Base-by-base conservation (phyloP, 2,113 vertebrate genomes). In the Carassius gibelio region DNA sequence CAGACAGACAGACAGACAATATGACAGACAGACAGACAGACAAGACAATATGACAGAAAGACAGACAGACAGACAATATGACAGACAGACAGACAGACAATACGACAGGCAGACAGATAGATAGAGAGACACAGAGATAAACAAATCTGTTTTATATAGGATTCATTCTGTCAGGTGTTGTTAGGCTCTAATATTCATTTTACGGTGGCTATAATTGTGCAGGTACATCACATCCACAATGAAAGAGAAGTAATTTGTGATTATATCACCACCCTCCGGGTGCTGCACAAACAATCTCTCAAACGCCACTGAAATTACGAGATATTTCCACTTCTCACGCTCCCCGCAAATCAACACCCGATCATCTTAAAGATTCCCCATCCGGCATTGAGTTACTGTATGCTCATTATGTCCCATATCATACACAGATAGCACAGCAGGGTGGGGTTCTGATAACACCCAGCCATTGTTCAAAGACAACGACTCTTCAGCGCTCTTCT, bases 231-330 rank as follows among this genome's bases (percentile, higher is more conserved):
- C 15, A 55, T 57, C 74, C 48, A 68, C 34, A 57, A n/a, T 50
- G 61, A 88, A 48, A 78, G 57, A 75, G 62, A 62, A 86, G 80
- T 30, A 75, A 76, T 83, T 79, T 81, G 81, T 81, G 83, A 81
- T 87, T 87, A 80, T 82, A 83, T 77, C 30, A 77, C 68, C 38
- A 13, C 72, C 69, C 55, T 48, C 55, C 72, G 82, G 81, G 81
- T 82, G 72, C 76, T 66, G 57, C 57, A 3, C 23, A 76, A 55
- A 34, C 3, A 17, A 64, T 75, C 80, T 75, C 77, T 81, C 50
- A 81, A 84, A 75, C 76, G 1, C 21, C 21, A 48, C 23, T 21
- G 10, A 72, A 85, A 87, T 71, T 21, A 76, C 72, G 75, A 86
- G 84, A 72, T 71, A 82, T 59, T 66, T 66, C 48, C 23, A 84